Percentiles rank a stretch among this genome's conserved stretches.
Evolutionary conservation across 1,140 invertebrate genomes (phyloP).

Genomic region (Drosophila kikkawai): DNA sequence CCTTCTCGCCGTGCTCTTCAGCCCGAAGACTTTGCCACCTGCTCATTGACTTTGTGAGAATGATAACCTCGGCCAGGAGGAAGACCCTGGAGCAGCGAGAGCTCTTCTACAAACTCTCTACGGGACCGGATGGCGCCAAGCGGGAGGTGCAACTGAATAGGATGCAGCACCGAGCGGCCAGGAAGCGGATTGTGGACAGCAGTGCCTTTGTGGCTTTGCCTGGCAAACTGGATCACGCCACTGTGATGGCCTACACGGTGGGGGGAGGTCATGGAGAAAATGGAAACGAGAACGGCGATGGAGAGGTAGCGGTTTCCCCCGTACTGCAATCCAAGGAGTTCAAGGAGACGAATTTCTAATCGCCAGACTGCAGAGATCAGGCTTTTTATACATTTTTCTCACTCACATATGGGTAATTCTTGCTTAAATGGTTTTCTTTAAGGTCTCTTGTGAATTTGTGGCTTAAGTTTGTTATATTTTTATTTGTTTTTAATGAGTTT

Average conservation of each 20-base stretch:
- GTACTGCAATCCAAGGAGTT: constrained; percentile 80
- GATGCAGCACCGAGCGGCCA: constrained; percentile 86
- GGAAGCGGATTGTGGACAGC: constrained; percentile 80
- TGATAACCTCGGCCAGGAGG: constrained; percentile 91
- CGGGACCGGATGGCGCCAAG: constrained; percentile 88
- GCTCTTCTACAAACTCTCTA: constrained; percentile 89
- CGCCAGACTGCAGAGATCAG: constrained; percentile 46
- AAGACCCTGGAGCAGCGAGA: constrained; percentile 93
- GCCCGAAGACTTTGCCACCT: constrained; percentile 90
- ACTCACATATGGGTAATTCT: constrained; percentile 35
- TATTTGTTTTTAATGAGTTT: constrained; percentile 6
- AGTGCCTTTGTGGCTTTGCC: constrained; percentile 88
- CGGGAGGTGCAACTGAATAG: constrained; percentile 89
- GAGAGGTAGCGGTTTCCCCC: constrained; percentile 54
- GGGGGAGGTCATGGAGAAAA: constrained; percentile 78
- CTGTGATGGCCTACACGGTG: constrained; percentile 93
- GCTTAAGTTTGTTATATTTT: constrained; percentile 2
- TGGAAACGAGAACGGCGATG: constrained; percentile 24
- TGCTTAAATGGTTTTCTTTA: not conserved
- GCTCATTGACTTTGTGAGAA: constrained; percentile 91
- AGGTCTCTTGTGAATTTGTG: not conserved
- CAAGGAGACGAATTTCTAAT: constrained; percentile 79
- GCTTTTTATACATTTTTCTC: constrained; percentile 33
- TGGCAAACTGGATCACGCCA: constrained; percentile 97
- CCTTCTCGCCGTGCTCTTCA: constrained; percentile 86